Percentiles rank a stretch among this genome's conserved stretches.
These are phyloP conservation scores for Lasiurus borealis DNA, from an alignment of 2,113 vertebrate genomes.

Conservation along the genomic window DNA sequence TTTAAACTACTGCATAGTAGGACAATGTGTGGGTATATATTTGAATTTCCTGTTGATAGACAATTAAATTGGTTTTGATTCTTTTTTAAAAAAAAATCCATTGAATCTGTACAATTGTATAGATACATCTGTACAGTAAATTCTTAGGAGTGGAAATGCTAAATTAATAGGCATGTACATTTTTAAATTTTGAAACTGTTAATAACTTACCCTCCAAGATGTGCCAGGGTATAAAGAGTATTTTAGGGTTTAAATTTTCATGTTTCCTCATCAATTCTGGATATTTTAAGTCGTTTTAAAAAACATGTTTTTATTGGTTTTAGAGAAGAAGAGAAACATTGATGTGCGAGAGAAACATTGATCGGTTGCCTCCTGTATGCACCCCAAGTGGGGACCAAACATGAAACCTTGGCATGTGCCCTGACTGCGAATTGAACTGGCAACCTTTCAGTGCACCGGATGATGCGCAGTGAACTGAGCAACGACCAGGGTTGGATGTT, in stretches of 20 bases:
- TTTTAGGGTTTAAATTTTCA: conserved; percentile 19
- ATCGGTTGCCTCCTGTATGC: too few relatives aligned
- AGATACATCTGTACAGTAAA: neutral
- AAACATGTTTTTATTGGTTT: too few relatives aligned
- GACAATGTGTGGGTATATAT: neutral
- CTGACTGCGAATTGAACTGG: too few relatives aligned
- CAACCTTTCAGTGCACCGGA: too few relatives aligned
- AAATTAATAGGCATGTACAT: neutral
- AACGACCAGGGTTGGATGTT: neutral
- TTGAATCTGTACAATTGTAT: neutral
- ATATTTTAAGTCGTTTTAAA: too few relatives aligned
- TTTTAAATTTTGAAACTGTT: conserved; percentile 48
- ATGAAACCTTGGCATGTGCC: too few relatives aligned
- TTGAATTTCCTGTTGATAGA: conserved; percentile 41
- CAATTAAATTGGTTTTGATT: conserved; percentile 2
- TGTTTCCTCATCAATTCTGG: too few relatives aligned
- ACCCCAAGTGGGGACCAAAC: too few relatives aligned
- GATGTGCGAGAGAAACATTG: too few relatives aligned
- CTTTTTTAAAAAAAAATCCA: neutral
- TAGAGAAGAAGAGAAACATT: too few relatives aligned
- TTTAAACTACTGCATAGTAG: neutral
- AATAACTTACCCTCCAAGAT: neutral
- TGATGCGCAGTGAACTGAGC: too few relatives aligned
- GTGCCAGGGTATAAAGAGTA: neutral
- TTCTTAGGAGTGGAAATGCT: conserved; percentile 35